Conservation (phyloP, 2,888 invertebrate species). For the Apamea monoglypha region DNA sequence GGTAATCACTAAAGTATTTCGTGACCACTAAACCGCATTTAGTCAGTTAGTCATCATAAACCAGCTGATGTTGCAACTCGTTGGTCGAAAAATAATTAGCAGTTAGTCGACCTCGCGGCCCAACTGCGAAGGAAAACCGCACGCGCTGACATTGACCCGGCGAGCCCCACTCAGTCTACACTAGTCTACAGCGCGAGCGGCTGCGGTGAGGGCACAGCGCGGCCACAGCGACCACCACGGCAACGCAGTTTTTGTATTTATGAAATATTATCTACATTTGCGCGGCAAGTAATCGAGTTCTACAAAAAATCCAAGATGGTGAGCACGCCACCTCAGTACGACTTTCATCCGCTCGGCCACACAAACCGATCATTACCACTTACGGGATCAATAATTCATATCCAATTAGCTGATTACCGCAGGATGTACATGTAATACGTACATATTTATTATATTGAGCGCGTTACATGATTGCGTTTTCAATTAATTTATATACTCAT, state of each 20-base stretch:
- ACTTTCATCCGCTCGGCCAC: conserved; percentile 73
- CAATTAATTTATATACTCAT: conserved; percentile 81
- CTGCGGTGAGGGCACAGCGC: neutral
- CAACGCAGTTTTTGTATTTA: conserved; percentile 63
- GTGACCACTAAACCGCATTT: conserved; percentile 81
- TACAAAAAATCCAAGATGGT: conserved; percentile 71
- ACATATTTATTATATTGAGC: conserved; percentile 71
- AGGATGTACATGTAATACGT: conserved; percentile 74
- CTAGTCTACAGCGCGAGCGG: conserved; percentile 42
- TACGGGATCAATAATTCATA: conserved; percentile 83
- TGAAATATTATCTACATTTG: conserved; percentile 64
- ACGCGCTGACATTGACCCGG: conserved; percentile 84
- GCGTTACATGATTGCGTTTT: conserved; percentile 74
- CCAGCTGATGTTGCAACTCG: conserved; percentile 80
- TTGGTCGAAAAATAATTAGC: conserved; percentile 87
- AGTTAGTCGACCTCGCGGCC: conserved; percentile 82
- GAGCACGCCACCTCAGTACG: conserved; percentile 69
- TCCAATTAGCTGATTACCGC: conserved; percentile 84
- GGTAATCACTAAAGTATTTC: conserved; percentile 75
- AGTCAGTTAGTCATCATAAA: conserved; percentile 78
- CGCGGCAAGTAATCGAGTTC: conserved; percentile 62
- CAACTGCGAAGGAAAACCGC: conserved; percentile 82
- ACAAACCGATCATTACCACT: conserved; percentile 78
- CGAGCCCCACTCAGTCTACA: conserved; percentile 59
- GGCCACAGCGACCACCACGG: conserved; percentile 30